Evolutionary conservation across 1,140 invertebrate genomes (phyloP).

Genomic region (Lordiphosa mommai): DNA sequence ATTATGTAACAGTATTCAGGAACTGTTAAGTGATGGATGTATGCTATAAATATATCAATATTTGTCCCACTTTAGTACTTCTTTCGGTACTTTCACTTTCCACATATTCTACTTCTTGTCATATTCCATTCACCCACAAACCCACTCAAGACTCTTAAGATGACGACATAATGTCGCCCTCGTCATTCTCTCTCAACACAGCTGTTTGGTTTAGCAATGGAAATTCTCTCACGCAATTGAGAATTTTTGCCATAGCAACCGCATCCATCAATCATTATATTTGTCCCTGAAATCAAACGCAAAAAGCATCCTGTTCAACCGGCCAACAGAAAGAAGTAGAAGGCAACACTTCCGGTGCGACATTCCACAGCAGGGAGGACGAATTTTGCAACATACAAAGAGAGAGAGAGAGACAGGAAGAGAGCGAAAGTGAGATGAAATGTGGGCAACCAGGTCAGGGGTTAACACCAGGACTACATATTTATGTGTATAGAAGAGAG

Average conservation of each 20-base stretch:
- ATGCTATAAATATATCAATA: no score
- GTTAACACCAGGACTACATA: slow-evolving; percentile 4
- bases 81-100: no score
- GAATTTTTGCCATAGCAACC: slow-evolving; percentile 64
- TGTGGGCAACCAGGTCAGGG: slow-evolving; percentile 49
- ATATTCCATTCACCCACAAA: no score
- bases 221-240: slow-evolving; percentile 28
- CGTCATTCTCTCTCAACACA: slow-evolving; percentile 5
- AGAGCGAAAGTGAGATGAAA: slow-evolving; percentile 16
- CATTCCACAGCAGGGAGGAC: slow-evolving; percentile 34
- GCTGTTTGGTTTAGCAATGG: slow-evolving; percentile 16
- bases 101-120: no score
- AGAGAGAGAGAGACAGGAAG: slow-evolving; percentile 1
- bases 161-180: no score
- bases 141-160: no score
- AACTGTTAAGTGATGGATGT: no score
- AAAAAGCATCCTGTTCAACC: slow-evolving; percentile 70
- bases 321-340: slow-evolving; percentile 47
- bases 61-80: no score
- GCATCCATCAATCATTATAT: slow-evolving; percentile 71
- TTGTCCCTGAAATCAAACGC: slow-evolving; percentile 79
- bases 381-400: slow-evolving; percentile 12
- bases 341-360: slow-evolving; percentile 34
- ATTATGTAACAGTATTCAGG: no score
- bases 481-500: slow-evolving; percentile 5